phyloP scores from a whole-genome alignment of 1,140 invertebrate species.

The Drosophila erecta region DNA sequence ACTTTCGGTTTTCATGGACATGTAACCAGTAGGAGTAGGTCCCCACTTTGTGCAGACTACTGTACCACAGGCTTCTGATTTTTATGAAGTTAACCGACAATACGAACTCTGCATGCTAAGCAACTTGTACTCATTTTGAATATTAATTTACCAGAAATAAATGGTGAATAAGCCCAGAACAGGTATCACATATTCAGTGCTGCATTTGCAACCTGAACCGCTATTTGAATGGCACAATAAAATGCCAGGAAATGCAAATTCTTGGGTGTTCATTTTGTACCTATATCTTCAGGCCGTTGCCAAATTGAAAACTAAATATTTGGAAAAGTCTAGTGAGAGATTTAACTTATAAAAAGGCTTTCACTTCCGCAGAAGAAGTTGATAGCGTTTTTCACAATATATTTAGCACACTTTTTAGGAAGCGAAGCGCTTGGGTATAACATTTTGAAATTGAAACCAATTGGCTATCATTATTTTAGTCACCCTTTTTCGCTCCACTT shows the following conservation, averaged over 20 bases:
- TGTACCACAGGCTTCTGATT: slow-evolving; percentile 30
- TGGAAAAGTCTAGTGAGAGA: too few species aligned
- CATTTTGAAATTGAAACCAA: neutral
- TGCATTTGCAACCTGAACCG: slow-evolving; percentile 35
- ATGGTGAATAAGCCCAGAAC: slow-evolving; percentile 8
- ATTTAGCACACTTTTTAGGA: too few species aligned
- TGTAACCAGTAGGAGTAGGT: slow-evolving; percentile 24
- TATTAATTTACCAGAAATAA: slow-evolving; percentile 50
- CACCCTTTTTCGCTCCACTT: neutral
- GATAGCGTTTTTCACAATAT: too few species aligned
- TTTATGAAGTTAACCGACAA: slow-evolving; percentile 60
- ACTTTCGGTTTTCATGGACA: slow-evolving; percentile 78
- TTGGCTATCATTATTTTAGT: neutral
- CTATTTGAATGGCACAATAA: slow-evolving; percentile 16
- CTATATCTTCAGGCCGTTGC: too few species aligned
- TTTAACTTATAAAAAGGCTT: too few species aligned
- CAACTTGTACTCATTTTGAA: slow-evolving; percentile 56
- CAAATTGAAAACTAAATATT: too few species aligned
- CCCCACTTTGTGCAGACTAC: slow-evolving; percentile 1
- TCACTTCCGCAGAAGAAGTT: too few species aligned
- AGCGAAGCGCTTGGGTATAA: too few species aligned
- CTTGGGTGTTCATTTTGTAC: neutral
- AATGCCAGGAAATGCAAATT: slow-evolving; percentile 7
- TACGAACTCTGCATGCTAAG: slow-evolving; percentile 61
- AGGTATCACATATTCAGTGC: slow-evolving; percentile 22